Base-by-base conservation (phyloP, 2,113 vertebrate genomes). In the Nematolebias whitei region DNA sequence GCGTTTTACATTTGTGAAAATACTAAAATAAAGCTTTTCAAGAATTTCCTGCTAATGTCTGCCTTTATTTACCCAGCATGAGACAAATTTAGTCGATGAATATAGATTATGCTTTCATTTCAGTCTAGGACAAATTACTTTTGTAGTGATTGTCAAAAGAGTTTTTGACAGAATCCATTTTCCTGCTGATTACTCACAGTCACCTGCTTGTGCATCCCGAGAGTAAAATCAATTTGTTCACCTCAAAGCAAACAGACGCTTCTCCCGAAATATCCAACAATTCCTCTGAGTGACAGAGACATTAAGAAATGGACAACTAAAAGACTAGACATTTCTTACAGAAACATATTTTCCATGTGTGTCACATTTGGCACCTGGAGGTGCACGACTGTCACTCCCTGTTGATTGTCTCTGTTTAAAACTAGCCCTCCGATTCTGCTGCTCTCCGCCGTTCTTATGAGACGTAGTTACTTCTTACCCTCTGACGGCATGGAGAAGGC, bases 401-500 rank as follows among this genome's bases (percentile, higher is more conserved):
- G 16, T 62, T 74, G 72, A 84, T 69, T 52, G 57, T 38, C 54
- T 45, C 32, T 10, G 65, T 69, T 70, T 85, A 85, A 77, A 87
- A 88, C 85, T 85, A 87, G 78, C 58, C 73, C 54, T 52, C 62
- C 62, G 55, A 70, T 74, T 80, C 58, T 52, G 47, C 68, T 49
- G 59, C 73, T n/a, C n/a, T n/a, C n/a, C 0, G n/a, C 26, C n/a
- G 26, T n/a, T n/a, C n/a, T n/a, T n/a, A n/a, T n/a, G n/a, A n/a
- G n/a, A n/a, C 18, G 50, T 15, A 50, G 59, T 26, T 5, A 32
- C 43, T n/a, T 79, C 96, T 95, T 92, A 98, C 96, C 97, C 96
- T 76, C 96, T 92, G 71, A 98, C 96, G 0, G 97, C 97, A 1
- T 98, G 96, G 76, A 98, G 94, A 51, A 98, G 94, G 73, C 97